phyloP scores from a whole-genome alignment of 2,797 vertebrate species.

The Myotis findleyi region DNA sequence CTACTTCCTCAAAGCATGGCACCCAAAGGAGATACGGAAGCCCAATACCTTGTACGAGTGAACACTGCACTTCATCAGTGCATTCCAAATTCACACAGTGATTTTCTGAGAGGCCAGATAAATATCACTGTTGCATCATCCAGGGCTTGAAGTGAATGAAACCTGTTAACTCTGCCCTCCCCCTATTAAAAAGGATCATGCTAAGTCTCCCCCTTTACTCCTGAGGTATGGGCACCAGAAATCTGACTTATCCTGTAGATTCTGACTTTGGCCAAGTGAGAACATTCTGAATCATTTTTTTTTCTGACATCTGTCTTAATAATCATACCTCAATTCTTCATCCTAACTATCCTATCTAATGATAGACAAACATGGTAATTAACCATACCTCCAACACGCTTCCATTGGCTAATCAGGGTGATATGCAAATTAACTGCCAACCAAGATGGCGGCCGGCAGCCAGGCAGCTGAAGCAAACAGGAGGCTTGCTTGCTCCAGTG shows the following conservation, averaged over 20 bases:
- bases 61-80: not conserved
- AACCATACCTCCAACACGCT: too few species aligned
- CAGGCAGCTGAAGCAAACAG: too few species aligned
- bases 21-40: not conserved
- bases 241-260: not conserved
- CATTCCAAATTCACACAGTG: not conserved
- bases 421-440: too few species aligned
- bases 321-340: constrained; percentile 2
- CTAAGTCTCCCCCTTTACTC: not conserved
- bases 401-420: too few species aligned
- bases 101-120: constrained; percentile 24
- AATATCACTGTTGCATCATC: not conserved
- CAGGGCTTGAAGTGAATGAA: not conserved
- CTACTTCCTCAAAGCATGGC: not conserved
- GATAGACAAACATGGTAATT: too few species aligned
- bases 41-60: not conserved
- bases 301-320: not conserved
- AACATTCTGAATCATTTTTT: not conserved
- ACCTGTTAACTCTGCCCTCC: not conserved
- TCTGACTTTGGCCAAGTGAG: not conserved
- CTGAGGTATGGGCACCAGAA: not conserved
- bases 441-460: too few species aligned
- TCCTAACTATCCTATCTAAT: not conserved
- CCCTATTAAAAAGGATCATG: not conserved
- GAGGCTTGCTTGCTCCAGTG: too few species aligned